Percentiles rank a stretch among this genome's conserved stretches.
phyloP scores from a whole-genome alignment of 2,888 invertebrate genomes.

The Cheilosia urbana region DNA sequence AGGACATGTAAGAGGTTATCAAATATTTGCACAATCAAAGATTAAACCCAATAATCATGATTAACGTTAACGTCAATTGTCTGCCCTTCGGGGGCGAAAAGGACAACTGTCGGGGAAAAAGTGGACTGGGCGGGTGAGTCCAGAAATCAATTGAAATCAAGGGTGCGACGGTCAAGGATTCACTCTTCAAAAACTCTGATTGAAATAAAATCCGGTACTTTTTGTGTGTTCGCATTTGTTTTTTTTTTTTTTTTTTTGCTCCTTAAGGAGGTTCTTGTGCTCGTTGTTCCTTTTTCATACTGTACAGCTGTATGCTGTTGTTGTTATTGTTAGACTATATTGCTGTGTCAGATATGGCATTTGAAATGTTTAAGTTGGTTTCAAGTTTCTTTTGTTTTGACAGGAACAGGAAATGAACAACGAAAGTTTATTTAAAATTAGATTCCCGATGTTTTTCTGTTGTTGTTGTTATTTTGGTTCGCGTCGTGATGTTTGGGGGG shows the following conservation, averaged over 20 bases:
- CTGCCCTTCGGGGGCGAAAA: conserved; percentile 8
- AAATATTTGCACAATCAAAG: conserved; percentile 71
- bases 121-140: not conserved
- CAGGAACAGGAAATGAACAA: conserved; percentile 76
- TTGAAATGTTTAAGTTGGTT: conserved; percentile 70
- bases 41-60: conserved; percentile 60
- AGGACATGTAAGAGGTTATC: conserved; percentile 52
- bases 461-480: conserved; percentile 9
- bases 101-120: conserved; percentile 6
- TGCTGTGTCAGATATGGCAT: conserved; percentile 44
- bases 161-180: conserved; percentile 59
- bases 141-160: conserved; percentile 61
- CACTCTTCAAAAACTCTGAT: conserved; percentile 66
- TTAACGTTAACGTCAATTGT: conserved; percentile 55
- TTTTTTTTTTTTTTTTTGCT: conserved; percentile 5
- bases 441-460: conserved; percentile 69
- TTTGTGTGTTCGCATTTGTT: conserved; percentile 12
- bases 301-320: not conserved
- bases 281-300: conserved; percentile 27
- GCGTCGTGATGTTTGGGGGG: not conserved
- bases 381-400: conserved; percentile 74
- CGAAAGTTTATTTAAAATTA: conserved; percentile 75
- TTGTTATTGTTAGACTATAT: conserved; percentile 12
- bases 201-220: conserved; percentile 64
- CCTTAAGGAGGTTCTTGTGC: conserved; percentile 17